Evolutionary conservation across 2,797 vertebrate species (phyloP).

Genomic region (Catamblyrhynchus diadema): DNA sequence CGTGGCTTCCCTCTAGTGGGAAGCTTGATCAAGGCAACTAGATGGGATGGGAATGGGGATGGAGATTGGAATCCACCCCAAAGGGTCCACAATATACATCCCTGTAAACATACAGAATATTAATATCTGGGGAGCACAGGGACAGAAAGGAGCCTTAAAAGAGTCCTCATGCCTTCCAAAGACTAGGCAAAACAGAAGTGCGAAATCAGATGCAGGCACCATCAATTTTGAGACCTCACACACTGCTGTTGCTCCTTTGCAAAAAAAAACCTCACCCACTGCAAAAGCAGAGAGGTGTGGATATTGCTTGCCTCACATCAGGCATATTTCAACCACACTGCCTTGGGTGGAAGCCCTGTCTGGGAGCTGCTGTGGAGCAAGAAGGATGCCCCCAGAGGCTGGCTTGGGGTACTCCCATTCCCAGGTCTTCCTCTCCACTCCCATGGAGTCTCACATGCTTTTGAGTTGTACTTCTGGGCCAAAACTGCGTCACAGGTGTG

Average conservation of each 20-base stretch:
- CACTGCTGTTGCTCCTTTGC: neutral
- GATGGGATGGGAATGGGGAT: neutral
- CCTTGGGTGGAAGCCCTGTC: neutral
- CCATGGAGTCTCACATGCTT: neutral
- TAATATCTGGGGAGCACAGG: neutral
- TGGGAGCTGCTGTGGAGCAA: neutral
- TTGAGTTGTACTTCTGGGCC: neutral
- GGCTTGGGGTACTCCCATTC: neutral
- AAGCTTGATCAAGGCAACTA: conserved; percentile 1
- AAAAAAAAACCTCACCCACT: neutral
- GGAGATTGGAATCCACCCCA: neutral
- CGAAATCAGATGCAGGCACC: neutral
- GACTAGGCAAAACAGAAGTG: neutral
- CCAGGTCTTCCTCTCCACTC: neutral
- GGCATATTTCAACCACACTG: neutral
- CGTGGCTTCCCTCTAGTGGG: conserved; percentile 62
- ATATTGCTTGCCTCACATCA: neutral
- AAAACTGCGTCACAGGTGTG: neutral
- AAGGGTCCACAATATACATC: neutral
- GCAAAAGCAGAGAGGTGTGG: neutral
- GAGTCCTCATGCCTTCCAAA: neutral
- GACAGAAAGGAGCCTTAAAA: neutral
- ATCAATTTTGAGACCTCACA: neutral
- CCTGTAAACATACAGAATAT: neutral
- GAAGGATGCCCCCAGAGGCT: neutral